Conservation (phyloP, 2,888 invertebrate species). For the Heliconius hortense region DNA sequence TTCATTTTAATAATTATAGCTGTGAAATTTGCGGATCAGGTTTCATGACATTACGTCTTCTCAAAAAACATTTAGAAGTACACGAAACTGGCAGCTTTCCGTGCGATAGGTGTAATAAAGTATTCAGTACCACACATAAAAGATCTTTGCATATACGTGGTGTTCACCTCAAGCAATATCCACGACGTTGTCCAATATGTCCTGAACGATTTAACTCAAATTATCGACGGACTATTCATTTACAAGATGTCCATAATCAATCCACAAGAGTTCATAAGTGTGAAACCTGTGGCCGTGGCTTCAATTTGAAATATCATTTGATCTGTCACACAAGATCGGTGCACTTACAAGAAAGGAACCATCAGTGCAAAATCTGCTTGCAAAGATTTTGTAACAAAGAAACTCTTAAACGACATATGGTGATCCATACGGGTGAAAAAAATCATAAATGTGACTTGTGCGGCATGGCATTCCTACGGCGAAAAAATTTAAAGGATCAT, state of each 20-base stretch:
- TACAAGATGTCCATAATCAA: slow-evolving; percentile 75
- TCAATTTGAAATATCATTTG: slow-evolving; percentile 72
- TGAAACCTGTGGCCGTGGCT: slow-evolving; percentile 70
- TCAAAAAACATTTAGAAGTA: slow-evolving; percentile 74
- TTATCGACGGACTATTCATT: slow-evolving; percentile 72
- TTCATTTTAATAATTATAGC: slow-evolving; percentile 75
- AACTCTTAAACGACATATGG: slow-evolving; percentile 80
- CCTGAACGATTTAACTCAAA: slow-evolving; percentile 76
- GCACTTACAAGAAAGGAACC: slow-evolving; percentile 75
- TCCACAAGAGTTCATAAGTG: slow-evolving; percentile 74
- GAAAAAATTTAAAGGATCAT: slow-evolving; percentile 75
- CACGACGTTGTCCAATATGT: slow-evolving; percentile 71
- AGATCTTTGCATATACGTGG: slow-evolving; percentile 68
- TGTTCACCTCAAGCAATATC: slow-evolving; percentile 71
- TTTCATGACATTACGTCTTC: slow-evolving; percentile 70
- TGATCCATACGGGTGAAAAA: slow-evolving; percentile 80
- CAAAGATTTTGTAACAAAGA: slow-evolving; percentile 81
- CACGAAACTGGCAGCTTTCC: slow-evolving; percentile 73
- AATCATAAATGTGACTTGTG: slow-evolving; percentile 81
- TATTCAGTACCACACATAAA: slow-evolving; percentile 71
- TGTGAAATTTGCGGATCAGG: slow-evolving; percentile 75
- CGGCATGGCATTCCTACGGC: slow-evolving; percentile 73
- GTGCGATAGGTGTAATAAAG: slow-evolving; percentile 70
- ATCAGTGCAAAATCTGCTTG: slow-evolving; percentile 78
- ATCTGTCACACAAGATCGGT: slow-evolving; percentile 73